A percentile compares a stretch with the other conserved stretches of the same genome.
phyloP scores from a whole-genome alignment of 2,113 vertebrate species.

The Pomatorhinus ruficollis region DNA sequence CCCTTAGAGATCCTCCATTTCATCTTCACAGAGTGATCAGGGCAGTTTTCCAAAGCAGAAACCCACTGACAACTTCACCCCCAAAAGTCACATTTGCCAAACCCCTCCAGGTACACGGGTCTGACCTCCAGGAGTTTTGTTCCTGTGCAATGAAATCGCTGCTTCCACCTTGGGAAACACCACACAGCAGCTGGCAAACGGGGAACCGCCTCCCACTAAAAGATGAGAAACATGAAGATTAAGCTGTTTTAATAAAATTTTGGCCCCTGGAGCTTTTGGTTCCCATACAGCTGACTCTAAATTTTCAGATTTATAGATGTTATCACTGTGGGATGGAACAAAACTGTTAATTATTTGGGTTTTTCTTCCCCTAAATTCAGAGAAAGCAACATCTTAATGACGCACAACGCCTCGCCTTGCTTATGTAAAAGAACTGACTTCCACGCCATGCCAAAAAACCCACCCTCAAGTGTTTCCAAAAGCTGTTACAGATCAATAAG shows the following conservation, averaged over 20 bases:
- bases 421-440: not conserved
- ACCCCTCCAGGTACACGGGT: not conserved
- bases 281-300: not conserved
- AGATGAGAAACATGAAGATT: not conserved
- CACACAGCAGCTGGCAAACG: accelerated
- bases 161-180: not conserved
- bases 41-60: not conserved
- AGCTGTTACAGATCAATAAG: not conserved
- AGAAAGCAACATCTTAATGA: not conserved
- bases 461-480: not conserved
- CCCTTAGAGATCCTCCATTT: not conserved
- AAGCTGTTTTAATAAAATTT: not conserved
- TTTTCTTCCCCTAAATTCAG: not conserved
- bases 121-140: not conserved
- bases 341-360: not conserved
- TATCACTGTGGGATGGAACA: not conserved
- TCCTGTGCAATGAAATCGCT: not conserved
- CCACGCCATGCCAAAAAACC: not conserved
- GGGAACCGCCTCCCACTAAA: not conserved
- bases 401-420: accelerated
- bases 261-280: not conserved
- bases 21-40: not conserved
- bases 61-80: not conserved
- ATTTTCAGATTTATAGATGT: not conserved
- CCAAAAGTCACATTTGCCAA: not conserved